phyloP scores from a whole-genome alignment of 2,888 invertebrate genomes.

The Cantharis rufa region DNA sequence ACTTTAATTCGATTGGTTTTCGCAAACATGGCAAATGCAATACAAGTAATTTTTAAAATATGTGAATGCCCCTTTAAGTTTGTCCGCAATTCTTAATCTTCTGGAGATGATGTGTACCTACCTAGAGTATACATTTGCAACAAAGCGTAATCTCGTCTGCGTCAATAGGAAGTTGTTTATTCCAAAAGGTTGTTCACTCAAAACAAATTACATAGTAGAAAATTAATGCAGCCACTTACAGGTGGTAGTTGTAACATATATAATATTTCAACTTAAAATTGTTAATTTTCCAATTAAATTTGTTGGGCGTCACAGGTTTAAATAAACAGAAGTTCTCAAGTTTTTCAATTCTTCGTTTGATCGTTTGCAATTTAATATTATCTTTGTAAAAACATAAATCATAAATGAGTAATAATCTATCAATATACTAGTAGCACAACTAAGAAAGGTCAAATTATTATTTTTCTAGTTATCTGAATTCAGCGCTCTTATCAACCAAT shows the following conservation, averaged over 20 bases:
- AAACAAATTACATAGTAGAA: background rate
- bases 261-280: no score
- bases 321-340: background rate
- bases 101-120: no score
- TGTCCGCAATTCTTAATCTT: no score
- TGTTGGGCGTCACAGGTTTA: background rate
- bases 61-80: no score
- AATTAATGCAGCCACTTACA: background rate
- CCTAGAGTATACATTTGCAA: background rate
- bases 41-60: no score
- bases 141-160: background rate
- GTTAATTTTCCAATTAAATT: no score
- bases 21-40: no score
- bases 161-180: background rate
- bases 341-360: background rate
- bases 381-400: background rate
- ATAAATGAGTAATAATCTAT: background rate
- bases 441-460: background rate
- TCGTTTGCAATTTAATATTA: background rate
- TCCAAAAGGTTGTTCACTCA: background rate
- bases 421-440: background rate
- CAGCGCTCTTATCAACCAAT: background rate
- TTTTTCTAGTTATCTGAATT: background rate
- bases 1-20: no score
- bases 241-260: no score